These are phyloP conservation scores for Ornithoptera priamus DNA, from an alignment of 2,888 invertebrate species.

Conservation along the genomic window DNA sequence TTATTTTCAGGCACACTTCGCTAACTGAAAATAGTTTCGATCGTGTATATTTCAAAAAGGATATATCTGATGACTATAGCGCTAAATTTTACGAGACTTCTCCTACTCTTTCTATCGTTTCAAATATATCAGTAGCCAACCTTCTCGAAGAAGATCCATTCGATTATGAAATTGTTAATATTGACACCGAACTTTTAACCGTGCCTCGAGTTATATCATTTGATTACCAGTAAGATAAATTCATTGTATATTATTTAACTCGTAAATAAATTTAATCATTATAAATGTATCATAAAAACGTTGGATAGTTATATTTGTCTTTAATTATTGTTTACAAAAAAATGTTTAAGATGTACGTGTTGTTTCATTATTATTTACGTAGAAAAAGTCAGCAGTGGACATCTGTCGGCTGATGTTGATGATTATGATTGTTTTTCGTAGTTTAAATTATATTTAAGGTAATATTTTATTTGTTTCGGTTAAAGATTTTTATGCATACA, in stretches of 20 bases:
- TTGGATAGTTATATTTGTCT: background rate
- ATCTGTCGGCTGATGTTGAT: no score
- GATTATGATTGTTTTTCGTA: no score
- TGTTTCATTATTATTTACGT: no score
- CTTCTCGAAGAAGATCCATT: conserved; percentile 66
- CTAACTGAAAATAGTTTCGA: conserved; percentile 41
- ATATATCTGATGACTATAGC: conserved; percentile 51
- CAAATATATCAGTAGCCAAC: conserved; percentile 39
- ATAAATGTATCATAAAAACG: background rate
- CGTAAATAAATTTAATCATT: background rate
- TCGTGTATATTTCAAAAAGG: conserved; percentile 37
- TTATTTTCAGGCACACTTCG: conserved; percentile 46
- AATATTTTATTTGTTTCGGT: no score
- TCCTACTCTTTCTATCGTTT: conserved; percentile 36
- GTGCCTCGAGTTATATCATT: conserved; percentile 42
- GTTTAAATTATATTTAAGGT: no score
- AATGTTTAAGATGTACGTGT: no score
- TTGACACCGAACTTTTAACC: conserved; percentile 53
- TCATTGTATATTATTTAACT: background rate
- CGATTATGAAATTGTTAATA: conserved; percentile 72
- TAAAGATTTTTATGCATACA: no score
- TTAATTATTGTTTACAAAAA: no score
- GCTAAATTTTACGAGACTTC: conserved; percentile 39
- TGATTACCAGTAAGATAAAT: conserved; percentile 44
- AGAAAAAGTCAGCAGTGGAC: no score